Conservation (phyloP, 2,113 vertebrate genomes). For the Saimiri boliviensis region DNA sequence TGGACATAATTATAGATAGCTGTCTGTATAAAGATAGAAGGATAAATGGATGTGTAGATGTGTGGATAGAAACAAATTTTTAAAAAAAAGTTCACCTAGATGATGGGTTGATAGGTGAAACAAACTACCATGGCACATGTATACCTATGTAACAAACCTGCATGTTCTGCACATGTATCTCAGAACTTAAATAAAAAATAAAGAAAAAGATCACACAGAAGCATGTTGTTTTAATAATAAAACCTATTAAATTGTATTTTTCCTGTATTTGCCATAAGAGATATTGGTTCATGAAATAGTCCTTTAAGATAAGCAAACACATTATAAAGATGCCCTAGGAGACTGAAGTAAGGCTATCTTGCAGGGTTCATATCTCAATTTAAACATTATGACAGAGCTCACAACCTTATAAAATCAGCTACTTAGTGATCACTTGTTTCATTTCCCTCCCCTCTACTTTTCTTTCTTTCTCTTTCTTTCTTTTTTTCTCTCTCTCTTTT, state of each 20-base stretch:
- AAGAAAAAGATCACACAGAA: neutral
- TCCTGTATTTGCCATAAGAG: neutral
- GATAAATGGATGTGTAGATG: neutral
- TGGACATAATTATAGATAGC: neutral
- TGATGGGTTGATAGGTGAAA: too few relatives aligned
- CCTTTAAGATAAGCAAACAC: slow-evolving; percentile 27
- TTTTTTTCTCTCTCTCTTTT: too few relatives aligned
- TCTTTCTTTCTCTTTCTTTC: neutral
- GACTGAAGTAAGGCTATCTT: neutral
- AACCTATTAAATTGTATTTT: neutral
- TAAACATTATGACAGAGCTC: neutral
- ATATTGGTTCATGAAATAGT: neutral
- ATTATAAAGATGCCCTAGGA: neutral
- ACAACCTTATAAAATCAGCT: neutral
- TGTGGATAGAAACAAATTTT: neutral
- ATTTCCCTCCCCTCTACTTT: neutral
- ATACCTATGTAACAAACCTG: too few relatives aligned
- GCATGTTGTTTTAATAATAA: slow-evolving; percentile 21
- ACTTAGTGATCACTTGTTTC: neutral
- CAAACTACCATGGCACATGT: too few relatives aligned
- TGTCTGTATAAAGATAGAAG: neutral
- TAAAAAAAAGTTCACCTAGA: neutral
- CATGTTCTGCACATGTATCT: too few relatives aligned
- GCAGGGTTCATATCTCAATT: neutral
- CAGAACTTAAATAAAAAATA: neutral